phyloP scores from a whole-genome alignment of 35 echinoderm and acorn worm species.

The Stichopus chloronotus region DNA sequence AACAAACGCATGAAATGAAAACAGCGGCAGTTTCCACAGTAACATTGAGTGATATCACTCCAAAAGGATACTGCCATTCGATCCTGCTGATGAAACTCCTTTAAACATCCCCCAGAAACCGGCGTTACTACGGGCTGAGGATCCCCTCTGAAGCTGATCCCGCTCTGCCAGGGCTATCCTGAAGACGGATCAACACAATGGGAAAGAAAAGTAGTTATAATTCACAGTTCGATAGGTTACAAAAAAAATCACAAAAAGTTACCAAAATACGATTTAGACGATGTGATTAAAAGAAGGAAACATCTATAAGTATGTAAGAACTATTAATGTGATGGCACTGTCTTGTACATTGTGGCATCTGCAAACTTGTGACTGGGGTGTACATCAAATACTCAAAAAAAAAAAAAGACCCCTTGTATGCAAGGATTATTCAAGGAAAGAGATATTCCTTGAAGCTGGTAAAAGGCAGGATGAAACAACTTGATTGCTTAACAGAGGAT shows the following conservation, averaged over 20 bases:
- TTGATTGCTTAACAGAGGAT: too few relatives aligned
- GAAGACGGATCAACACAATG: not conserved
- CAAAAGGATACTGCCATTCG: constrained; percentile 87
- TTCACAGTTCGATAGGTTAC: not conserved
- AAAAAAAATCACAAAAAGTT: not conserved
- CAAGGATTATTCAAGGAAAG: too few relatives aligned
- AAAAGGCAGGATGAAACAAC: too few relatives aligned
- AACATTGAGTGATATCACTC: too few relatives aligned
- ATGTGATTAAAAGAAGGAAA: not conserved
- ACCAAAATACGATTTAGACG: not conserved
- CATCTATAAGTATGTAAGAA: not conserved
- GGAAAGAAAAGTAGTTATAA: constrained; percentile 38
- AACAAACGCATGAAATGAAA: too few relatives aligned
- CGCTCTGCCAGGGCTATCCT: constrained; percentile 73
- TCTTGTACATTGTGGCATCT: too few relatives aligned
- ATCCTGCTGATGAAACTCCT: constrained; percentile 70
- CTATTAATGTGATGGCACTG: too few relatives aligned
- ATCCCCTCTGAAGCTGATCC: constrained; percentile 67
- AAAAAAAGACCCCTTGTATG: too few relatives aligned
- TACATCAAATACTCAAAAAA: too few relatives aligned
- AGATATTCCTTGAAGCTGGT: too few relatives aligned
- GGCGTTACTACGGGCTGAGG: constrained; percentile 50
- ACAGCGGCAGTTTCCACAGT: too few relatives aligned
- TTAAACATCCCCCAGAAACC: constrained; percentile 93
- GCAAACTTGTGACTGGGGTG: too few relatives aligned